Conservation (phyloP, 2,797 vertebrate species). For the Intellagama lesueurii region DNA sequence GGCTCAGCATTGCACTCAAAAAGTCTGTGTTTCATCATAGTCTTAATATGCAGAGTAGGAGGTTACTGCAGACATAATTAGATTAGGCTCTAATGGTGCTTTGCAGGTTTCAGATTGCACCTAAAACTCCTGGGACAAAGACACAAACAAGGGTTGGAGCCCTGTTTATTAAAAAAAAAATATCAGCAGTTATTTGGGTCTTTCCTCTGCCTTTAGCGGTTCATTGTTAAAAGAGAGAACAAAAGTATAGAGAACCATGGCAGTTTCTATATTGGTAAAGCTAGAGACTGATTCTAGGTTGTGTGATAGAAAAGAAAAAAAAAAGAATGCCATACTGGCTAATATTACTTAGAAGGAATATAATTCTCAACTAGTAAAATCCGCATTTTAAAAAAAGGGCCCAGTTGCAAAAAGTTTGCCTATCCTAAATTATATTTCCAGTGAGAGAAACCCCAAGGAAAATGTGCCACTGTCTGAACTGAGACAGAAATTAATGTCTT, state of each 20-base stretch:
- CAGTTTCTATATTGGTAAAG: not conserved
- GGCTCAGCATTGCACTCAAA: not conserved
- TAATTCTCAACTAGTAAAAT: not conserved
- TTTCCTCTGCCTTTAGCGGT: not conserved
- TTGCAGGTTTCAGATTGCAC: not conserved
- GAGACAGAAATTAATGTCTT: not conserved
- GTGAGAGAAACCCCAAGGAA: not conserved
- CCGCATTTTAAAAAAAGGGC: not conserved
- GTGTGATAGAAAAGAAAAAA: not conserved
- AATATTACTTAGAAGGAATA: not conserved
- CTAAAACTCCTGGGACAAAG: not conserved
- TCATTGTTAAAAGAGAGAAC: not conserved
- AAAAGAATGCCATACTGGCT: not conserved
- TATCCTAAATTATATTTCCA: not conserved
- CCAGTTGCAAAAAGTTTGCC: not conserved
- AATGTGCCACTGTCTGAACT: not conserved
- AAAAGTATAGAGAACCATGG: not conserved
- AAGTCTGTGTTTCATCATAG: not conserved
- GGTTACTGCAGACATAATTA: not conserved
- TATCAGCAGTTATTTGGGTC: not conserved
- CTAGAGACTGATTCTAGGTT: not conserved
- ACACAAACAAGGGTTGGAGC: not conserved
- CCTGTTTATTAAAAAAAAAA: not conserved
- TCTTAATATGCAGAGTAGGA: not conserved
- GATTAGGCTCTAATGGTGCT: slow-evolving; percentile 5